Evolutionary conservation across 2,888 invertebrate genomes (phyloP).

Genomic region (Amaurobius ferox): DNA sequence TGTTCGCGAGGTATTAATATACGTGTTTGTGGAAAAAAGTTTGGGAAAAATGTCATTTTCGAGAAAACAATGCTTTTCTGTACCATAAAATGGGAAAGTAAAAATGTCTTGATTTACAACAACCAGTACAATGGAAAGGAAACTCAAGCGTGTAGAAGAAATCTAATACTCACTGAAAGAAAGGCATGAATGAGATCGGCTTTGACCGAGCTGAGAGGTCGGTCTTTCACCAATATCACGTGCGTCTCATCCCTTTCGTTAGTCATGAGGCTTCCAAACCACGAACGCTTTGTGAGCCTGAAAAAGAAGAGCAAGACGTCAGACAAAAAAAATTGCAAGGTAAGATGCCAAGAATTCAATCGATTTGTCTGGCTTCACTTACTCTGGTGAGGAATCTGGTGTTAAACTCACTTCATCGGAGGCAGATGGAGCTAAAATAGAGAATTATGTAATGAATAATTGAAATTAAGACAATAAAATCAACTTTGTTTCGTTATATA

Average conservation of each 20-base stretch:
- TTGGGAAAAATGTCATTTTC: too few relatives aligned
- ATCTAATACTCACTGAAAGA: constrained; percentile 87
- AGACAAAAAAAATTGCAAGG: not conserved
- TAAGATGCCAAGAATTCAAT: not conserved
- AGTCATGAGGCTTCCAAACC: constrained; percentile 96
- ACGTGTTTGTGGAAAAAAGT: too few relatives aligned
- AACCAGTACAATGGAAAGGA: too few relatives aligned
- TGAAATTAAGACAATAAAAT: too few relatives aligned
- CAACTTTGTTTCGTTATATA: too few relatives aligned
- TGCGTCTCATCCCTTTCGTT: constrained; percentile 94
- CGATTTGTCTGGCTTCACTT: constrained; percentile 74
- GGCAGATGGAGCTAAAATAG: constrained; percentile 79
- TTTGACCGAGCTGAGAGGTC: constrained; percentile 96
- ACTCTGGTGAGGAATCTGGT: constrained; percentile 95
- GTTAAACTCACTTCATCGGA: constrained; percentile 94
- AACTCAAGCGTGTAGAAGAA: too few relatives aligned
- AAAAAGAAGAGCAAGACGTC: not conserved
- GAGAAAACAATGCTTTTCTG: too few relatives aligned
- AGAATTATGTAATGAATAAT: constrained; percentile 11
- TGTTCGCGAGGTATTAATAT: too few relatives aligned
- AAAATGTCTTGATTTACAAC: too few relatives aligned
- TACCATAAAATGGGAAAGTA: too few relatives aligned
- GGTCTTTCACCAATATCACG: constrained; percentile 96
- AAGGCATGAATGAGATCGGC: constrained; percentile 99
- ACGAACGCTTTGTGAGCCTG: constrained; percentile 93